Base-by-base conservation (phyloP, 2,888 invertebrate genomes). In the Spodoptera exigua region DNA sequence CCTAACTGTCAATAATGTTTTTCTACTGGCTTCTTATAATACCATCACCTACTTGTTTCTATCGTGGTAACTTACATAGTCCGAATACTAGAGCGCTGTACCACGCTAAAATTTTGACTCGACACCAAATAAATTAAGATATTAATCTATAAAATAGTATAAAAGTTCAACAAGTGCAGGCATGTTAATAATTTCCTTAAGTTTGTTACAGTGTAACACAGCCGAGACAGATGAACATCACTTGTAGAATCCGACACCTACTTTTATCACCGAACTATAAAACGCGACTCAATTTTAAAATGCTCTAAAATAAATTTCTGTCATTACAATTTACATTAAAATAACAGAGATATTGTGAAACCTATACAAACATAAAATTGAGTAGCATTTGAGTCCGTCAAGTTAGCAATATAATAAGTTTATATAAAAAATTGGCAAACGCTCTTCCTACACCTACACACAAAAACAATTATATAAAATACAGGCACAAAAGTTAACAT, bases 401-500 rank as follows among this genome's bases (percentile, higher is more conserved):
- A 27, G 27, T 27, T 67, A 74, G 52, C 78, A 76, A 70, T 53
- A 61, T 78, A 72, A 80, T 77, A 27, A 27, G 80, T 80, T 82
- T 80, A 81, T 79, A 78, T 64, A 74, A 70, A 76, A 27, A 72
- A 79, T 79, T 83, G 84, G 82, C 82, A 80, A 82, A 82, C 67
- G 51, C 72, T 65, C 66, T 71, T 80, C 86, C 88, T 87, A 87
- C 86, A 86, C 86, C 86, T 87, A 87, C 59, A 69, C 67, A 77
- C 73, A 80, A 76, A 63, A 82, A 78, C 74, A 77, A 72, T 74
- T 57, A 65, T 70, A 69, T 74, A 78, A 79, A 80, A 81, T 80
- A 85, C 75, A 84, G 85, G 81, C 86, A 86, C 84, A 80, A 76
- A 45, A 74, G 57, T 65, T 72, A 65, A 61, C 70, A 34, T 49